phyloP scores from a whole-genome alignment of 2,113 vertebrate genomes.

The Pyxicephalus adspersus region DNA sequence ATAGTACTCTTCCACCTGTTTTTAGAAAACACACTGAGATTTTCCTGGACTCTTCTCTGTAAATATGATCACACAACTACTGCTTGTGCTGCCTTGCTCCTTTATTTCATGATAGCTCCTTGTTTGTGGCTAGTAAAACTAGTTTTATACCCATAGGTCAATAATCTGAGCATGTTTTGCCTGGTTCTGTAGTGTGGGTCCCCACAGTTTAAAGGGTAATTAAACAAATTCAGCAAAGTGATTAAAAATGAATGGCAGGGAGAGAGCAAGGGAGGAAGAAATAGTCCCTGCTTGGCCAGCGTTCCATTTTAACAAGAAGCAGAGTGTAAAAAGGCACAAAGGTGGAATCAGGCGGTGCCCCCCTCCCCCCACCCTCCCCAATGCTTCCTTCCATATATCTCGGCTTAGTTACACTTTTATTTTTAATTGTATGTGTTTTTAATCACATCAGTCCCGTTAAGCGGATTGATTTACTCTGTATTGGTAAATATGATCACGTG shows the following conservation, averaged over 20 bases:
- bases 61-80: slow-evolving; percentile 60
- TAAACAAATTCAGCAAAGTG: slow-evolving; percentile 66
- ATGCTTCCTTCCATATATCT: slow-evolving; percentile 33
- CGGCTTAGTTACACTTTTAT: slow-evolving; percentile 59
- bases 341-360: background rate
- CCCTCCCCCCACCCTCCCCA: background rate
- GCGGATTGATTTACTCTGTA: slow-evolving; percentile 99
- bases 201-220: slow-evolving; percentile 62
- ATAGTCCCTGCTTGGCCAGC: slow-evolving; percentile 72
- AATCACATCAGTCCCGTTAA: slow-evolving; percentile 77
- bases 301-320: background rate
- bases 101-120: slow-evolving; percentile 29
- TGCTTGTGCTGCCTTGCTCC: slow-evolving; percentile 51
- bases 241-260: slow-evolving; percentile 68
- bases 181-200: slow-evolving; percentile 8
- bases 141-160: slow-evolving; percentile 53
- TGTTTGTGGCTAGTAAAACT: slow-evolving; percentile 50
- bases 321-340: slow-evolving; percentile 48
- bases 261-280: slow-evolving; percentile 71
- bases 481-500: slow-evolving; percentile 99
- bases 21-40: slow-evolving; percentile 70
- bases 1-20: slow-evolving; percentile 88
- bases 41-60: slow-evolving; percentile 41
- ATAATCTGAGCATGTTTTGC: slow-evolving; percentile 41
- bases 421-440: slow-evolving; percentile 66